These are phyloP conservation scores for Ferrisia virgata DNA, from an alignment of 2,888 invertebrate genomes.

Conservation along the genomic window DNA sequence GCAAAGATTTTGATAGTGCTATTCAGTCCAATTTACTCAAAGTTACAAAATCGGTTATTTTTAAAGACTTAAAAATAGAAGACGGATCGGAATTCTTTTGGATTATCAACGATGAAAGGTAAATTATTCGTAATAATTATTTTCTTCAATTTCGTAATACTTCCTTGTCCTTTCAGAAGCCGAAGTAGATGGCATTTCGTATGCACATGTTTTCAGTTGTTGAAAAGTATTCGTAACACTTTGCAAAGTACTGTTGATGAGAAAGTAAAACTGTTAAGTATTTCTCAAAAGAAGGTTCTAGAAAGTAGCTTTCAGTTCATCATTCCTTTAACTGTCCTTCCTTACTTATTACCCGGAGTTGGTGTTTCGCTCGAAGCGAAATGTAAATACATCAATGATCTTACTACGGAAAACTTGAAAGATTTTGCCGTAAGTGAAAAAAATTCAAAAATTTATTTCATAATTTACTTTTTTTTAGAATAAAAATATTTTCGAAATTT, in stretches of 20 bases:
- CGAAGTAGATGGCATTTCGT: conserved; percentile 30
- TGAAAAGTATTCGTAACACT: neutral
- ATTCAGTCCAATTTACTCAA: neutral
- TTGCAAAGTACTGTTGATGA: conserved; percentile 10
- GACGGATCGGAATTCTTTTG: neutral
- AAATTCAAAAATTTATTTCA: neutral
- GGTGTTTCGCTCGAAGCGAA: conserved; percentile 53
- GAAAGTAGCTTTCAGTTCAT: conserved; percentile 63
- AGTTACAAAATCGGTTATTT: neutral
- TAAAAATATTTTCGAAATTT: conserved; percentile 1
- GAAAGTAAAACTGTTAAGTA: conserved; percentile 57
- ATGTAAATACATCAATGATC: conserved; percentile 28
- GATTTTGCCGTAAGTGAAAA: conserved; percentile 53
- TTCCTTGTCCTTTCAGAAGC: neutral
- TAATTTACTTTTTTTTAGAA: conserved; percentile 49
- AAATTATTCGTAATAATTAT: neutral
- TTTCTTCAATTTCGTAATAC: neutral
- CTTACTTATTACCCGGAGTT: conserved; percentile 65
- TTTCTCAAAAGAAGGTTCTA: conserved; percentile 65
- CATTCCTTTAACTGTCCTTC: conserved; percentile 64
- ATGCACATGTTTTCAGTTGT: neutral
- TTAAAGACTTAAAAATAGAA: neutral
- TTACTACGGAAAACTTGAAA: conserved; percentile 23
- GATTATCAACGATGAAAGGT: conserved; percentile 4
- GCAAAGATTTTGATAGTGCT: neutral